Evolutionary conservation across 2,113 vertebrate genomes (phyloP), one percentile per base, ranked within the genome.

Genomic region (Crotophaga sulcirostris): DNA sequence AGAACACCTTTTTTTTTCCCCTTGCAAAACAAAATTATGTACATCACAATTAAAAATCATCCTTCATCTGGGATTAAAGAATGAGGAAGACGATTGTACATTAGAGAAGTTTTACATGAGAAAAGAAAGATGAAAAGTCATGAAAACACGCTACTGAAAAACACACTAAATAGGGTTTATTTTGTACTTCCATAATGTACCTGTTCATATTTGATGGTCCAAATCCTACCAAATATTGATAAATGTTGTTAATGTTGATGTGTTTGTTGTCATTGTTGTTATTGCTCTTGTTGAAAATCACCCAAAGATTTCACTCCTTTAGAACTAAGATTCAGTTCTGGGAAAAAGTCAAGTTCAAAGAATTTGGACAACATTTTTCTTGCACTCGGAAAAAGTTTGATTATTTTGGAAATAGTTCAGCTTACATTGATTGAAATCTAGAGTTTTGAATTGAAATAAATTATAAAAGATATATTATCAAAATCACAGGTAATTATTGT

Each of bases 1-100:
- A 11, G 29, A 52, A 52, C 13, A 52, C 3, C 6, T 42, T 66
- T 54, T 15, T 38, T 38, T 82, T 49, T 60, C 14, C 0, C 8
- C 23, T 6, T 6, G 2, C 13, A 36, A 88, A 72, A 42, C 3
- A 33, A 33, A 51, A 29, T 5, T 0, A 1, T 42, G 21, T 26
- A 25, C 10, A 24, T 47, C n/a, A 44, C 11, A 51, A n/a, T 24
- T 31, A 25, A 2, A 52, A 56, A 38, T 58, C 31, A 31, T 21
- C 5, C 24, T 49, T 55, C 42, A 20, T 16, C 6, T 49, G 21
- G 19, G 33, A 20, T 44, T n/a, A 19, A 34, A 74, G 6, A 8
- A 12, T 25, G 14, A 5, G 13, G 10, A 62, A 73, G 20, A 16
- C 4, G 7, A 12, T 5, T 13, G 26, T 16, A 24, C 7, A 14